These are phyloP conservation scores for Styela clava DNA, from an alignment of 23 tunicate genomes.

Conservation along the genomic window DNA sequence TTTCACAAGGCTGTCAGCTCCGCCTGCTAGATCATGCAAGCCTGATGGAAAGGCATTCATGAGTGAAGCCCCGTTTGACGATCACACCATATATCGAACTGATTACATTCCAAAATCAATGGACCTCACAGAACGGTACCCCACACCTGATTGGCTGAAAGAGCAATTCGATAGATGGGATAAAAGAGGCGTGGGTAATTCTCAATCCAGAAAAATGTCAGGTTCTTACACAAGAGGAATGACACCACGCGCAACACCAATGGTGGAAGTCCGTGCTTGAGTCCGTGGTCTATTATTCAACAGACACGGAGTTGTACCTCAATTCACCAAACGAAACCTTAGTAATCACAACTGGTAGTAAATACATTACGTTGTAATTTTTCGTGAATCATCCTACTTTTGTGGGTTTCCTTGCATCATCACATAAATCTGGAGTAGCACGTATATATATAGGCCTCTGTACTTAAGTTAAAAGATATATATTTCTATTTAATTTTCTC, in stretches of 20 bases:
- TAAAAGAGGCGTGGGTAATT: slow-evolving; percentile 17
- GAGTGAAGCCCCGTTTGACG: slow-evolving; percentile 69
- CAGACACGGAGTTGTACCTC: too few relatives aligned
- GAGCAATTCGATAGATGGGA: slow-evolving; percentile 59
- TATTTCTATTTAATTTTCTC: too few relatives aligned
- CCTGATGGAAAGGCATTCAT: slow-evolving; percentile 48
- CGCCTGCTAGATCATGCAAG: slow-evolving; percentile 61
- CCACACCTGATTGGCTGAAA: slow-evolving; percentile 90
- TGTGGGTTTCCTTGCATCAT: too few relatives aligned
- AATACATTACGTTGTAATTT: too few relatives aligned
- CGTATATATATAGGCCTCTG: too few relatives aligned
- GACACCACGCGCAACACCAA: slow-evolving; percentile 26
- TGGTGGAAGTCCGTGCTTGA: slow-evolving; percentile 13
- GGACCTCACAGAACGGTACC: slow-evolving; percentile 69
- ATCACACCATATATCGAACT: slow-evolving; percentile 61
- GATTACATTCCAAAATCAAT: slow-evolving; percentile 72
- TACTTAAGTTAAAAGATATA: too few relatives aligned
- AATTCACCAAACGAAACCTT: too few relatives aligned
- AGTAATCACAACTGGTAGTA: too few relatives aligned
- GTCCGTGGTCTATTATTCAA: neutral
- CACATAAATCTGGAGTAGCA: too few relatives aligned
- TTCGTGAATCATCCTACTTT: too few relatives aligned
- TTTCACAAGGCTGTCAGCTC: slow-evolving; percentile 35
- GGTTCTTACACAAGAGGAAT: slow-evolving; percentile 10
- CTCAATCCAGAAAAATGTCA: slow-evolving; percentile 18